These are phyloP conservation scores for Ctenochaetus hawaiiensis DNA, from an alignment of 2,797 vertebrate species.

Conservation along the genomic window DNA sequence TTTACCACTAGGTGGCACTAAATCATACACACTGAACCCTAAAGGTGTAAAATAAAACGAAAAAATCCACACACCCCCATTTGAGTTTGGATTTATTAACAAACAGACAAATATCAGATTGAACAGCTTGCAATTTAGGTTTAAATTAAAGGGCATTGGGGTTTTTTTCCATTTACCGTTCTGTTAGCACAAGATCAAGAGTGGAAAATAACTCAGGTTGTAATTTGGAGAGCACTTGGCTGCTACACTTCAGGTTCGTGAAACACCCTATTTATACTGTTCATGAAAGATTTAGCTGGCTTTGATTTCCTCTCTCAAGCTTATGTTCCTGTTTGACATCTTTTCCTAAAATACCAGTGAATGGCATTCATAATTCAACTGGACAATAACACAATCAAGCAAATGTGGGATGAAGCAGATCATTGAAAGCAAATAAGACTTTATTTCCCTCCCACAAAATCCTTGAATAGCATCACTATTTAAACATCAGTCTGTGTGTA, in stretches of 20 bases:
- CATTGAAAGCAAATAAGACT: slow-evolving; percentile 63
- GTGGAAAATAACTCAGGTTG: slow-evolving; percentile 7
- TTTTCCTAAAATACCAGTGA: slow-evolving; percentile 81
- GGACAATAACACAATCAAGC: slow-evolving; percentile 73
- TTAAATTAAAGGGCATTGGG: neutral
- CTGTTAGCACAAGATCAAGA: neutral
- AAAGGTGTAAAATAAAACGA: too few species aligned
- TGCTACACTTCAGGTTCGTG: slow-evolving; percentile 43
- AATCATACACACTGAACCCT: too few species aligned
- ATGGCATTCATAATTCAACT: slow-evolving; percentile 58
- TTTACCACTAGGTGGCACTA: too few species aligned
- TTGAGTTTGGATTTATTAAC: neutral
- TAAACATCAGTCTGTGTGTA: slow-evolving; percentile 73
- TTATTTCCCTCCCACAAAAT: slow-evolving; percentile 70
- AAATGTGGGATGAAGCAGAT: slow-evolving; percentile 72
- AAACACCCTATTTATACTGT: slow-evolving; percentile 48
- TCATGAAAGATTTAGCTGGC: slow-evolving; percentile 50
- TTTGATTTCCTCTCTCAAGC: slow-evolving; percentile 59
- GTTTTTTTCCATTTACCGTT: neutral
- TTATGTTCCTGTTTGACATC: slow-evolving; percentile 58
- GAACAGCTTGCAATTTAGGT: neutral
- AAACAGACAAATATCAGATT: neutral
- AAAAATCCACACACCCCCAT: too few species aligned
- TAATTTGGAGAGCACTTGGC: slow-evolving; percentile 3
- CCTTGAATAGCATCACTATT: slow-evolving; percentile 76